Evolutionary conservation across 2,888 invertebrate species (phyloP).

Genomic region (Eustalomyia histrio): DNA sequence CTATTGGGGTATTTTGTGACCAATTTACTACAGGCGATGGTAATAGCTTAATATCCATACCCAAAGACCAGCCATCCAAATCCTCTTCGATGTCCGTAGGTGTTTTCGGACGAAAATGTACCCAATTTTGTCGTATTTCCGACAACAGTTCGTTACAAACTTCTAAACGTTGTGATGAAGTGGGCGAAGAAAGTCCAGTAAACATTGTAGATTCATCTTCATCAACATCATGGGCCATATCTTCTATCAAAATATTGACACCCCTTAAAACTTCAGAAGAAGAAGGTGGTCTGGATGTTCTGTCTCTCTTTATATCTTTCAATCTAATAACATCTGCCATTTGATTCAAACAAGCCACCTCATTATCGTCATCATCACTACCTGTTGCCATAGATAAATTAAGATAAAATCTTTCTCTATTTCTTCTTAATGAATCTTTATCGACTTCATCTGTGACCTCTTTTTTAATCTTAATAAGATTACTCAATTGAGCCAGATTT

Average conservation of each 20-base stretch:
- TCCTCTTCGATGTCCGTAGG: constrained; percentile 75
- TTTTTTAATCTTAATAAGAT: constrained; percentile 76
- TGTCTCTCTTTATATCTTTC: constrained; percentile 69
- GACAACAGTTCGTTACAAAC: constrained; percentile 76
- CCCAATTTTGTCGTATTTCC: constrained; percentile 78
- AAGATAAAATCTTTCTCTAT: neutral
- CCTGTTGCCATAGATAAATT: constrained; percentile 9
- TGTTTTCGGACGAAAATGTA: constrained; percentile 79
- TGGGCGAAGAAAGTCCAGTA: constrained; percentile 73
- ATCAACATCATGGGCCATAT: constrained; percentile 45
- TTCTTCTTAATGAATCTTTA: constrained; percentile 18
- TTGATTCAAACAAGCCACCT: constrained; percentile 69
- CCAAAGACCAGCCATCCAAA: constrained; percentile 67
- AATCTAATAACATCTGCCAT: constrained; percentile 74
- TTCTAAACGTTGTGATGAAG: constrained; percentile 75
- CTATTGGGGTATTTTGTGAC: constrained; percentile 76
- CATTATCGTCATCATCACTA: constrained; percentile 64
- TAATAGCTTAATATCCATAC: constrained; percentile 63
- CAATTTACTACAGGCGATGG: constrained; percentile 72
- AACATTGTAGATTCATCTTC: constrained; percentile 66
- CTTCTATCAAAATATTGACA: constrained; percentile 64
- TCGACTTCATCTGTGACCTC: constrained; percentile 60
- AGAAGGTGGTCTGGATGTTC: neutral
- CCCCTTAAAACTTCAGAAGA: constrained; percentile 35
- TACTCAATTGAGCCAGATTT: constrained; percentile 78